These are phyloP conservation scores for Gnathonemus echidnorhynchus DNA, from an alignment of 2,113 vertebrate species.

Conservation along the genomic window DNA sequence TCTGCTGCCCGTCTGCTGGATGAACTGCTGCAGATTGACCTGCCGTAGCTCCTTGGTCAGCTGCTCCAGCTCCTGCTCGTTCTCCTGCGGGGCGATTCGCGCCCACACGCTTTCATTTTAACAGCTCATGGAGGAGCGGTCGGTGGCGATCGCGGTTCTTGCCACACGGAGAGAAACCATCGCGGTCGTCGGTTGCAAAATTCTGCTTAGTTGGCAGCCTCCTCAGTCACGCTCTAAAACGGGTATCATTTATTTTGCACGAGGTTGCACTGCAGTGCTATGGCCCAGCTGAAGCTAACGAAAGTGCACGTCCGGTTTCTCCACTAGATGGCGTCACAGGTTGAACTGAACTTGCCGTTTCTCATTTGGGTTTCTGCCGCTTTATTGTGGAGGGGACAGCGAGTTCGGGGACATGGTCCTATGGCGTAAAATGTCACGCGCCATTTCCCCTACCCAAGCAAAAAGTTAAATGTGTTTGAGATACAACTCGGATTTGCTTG, in stretches of 20 bases:
- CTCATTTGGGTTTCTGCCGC: background rate
- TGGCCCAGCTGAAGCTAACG: background rate
- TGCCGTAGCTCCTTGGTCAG: constrained; percentile 94
- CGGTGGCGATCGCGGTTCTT: background rate
- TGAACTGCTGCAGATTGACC: constrained; percentile 96
- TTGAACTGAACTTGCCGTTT: background rate
- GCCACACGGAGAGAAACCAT: background rate
- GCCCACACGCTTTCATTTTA: background rate
- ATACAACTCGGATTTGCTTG: background rate
- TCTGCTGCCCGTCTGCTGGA: constrained; percentile 93
- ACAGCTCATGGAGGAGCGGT: background rate
- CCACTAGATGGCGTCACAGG: constrained; percentile 6
- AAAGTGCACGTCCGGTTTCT: background rate
- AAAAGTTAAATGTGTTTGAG: background rate
- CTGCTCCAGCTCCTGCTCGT: constrained; percentile 89
- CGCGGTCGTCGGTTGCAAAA: background rate
- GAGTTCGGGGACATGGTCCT: background rate
- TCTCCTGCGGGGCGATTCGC: constrained; percentile 62
- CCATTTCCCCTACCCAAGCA: background rate
- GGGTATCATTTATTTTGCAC: background rate
- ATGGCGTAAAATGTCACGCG: background rate
- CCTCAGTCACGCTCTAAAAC: background rate
- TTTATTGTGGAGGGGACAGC: background rate
- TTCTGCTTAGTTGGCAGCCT: background rate
- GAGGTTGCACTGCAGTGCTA: background rate